Conservation (phyloP, 2,888 invertebrate species). For the Apamea anceps region DNA sequence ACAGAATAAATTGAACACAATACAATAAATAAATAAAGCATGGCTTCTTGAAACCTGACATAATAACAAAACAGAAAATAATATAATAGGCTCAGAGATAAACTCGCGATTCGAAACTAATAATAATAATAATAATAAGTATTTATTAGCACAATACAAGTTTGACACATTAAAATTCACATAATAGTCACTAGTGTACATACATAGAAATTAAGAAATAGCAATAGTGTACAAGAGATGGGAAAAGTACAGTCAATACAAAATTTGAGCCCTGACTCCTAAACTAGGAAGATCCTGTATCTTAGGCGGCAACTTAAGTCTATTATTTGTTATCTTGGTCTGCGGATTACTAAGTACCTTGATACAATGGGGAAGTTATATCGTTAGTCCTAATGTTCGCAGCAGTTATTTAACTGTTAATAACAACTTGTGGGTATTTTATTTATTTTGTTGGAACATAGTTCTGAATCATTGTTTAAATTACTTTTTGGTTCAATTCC, state of each 20-base stretch:
- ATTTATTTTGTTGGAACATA: conserved; percentile 18
- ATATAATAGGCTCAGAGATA: conserved; percentile 15
- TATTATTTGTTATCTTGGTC: conserved; percentile 46
- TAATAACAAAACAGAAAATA: conserved; percentile 22
- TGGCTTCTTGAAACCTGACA: neutral
- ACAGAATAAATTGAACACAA: neutral
- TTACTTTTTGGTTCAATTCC: neutral
- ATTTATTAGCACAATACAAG: too few relatives aligned
- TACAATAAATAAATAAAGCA: neutral
- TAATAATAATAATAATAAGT: too few relatives aligned
- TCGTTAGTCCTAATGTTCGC: conserved; percentile 44
- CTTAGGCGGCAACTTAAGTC: too few relatives aligned
- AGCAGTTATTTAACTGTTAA: conserved; percentile 32
- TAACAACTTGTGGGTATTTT: conserved; percentile 27
- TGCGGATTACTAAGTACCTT: conserved; percentile 39
- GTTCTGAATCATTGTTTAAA: conserved; percentile 32
- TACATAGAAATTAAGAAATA: too few relatives aligned
- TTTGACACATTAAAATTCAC: too few relatives aligned
- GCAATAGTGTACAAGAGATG: too few relatives aligned
- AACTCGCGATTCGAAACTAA: conserved; percentile 28
- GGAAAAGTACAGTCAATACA: too few relatives aligned
- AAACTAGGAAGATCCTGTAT: too few relatives aligned
- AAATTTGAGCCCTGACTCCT: too few relatives aligned
- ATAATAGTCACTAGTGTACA: too few relatives aligned
- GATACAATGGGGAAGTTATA: conserved; percentile 42